These are phyloP conservation scores for Acipenser transmontanus DNA, from an alignment of 2,797 vertebrate genomes.

Conservation along the genomic window DNA sequence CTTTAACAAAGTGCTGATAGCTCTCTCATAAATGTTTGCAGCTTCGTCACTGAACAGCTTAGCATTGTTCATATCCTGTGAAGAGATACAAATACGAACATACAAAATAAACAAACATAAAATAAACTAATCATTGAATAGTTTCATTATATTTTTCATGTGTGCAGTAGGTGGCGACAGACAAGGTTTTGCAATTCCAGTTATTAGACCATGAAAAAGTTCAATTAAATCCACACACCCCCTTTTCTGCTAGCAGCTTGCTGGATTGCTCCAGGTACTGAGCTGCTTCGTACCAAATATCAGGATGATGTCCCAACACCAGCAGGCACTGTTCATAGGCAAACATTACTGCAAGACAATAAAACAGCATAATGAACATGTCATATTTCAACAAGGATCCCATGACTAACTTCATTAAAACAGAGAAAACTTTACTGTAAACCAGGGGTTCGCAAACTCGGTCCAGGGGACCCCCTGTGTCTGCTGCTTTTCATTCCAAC, in stretches of 20 bases:
- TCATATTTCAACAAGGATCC: too few relatives aligned
- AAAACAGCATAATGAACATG: slow-evolving; percentile 13
- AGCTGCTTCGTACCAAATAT: slow-evolving; percentile 97
- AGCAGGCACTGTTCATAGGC: slow-evolving; percentile 97
- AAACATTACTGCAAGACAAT: slow-evolving; percentile 84
- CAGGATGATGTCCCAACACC: slow-evolving; percentile 95
- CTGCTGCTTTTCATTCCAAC: too few relatives aligned
- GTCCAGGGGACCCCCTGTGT: too few relatives aligned
- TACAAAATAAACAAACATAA: background rate
- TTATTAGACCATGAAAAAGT: background rate
- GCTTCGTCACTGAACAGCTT: slow-evolving; percentile 98
- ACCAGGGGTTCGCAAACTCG: background rate
- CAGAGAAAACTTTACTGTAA: background rate
- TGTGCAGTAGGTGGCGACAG: too few relatives aligned
- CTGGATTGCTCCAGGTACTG: slow-evolving; percentile 98
- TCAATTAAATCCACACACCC: slow-evolving; percentile 59
- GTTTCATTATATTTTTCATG: background rate
- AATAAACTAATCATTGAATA: background rate
- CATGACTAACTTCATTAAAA: too few relatives aligned
- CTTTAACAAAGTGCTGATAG: slow-evolving; percentile 93
- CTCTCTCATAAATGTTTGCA: slow-evolving; percentile 97
- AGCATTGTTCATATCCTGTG: slow-evolving; percentile 97
- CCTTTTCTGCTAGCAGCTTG: slow-evolving; percentile 94
- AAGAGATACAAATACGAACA: slow-evolving; percentile 10
- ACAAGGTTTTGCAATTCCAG: background rate